These are phyloP conservation scores for Cryptomyrus ogoouensis DNA, from an alignment of 2,113 vertebrate species.

Conservation along the genomic window DNA sequence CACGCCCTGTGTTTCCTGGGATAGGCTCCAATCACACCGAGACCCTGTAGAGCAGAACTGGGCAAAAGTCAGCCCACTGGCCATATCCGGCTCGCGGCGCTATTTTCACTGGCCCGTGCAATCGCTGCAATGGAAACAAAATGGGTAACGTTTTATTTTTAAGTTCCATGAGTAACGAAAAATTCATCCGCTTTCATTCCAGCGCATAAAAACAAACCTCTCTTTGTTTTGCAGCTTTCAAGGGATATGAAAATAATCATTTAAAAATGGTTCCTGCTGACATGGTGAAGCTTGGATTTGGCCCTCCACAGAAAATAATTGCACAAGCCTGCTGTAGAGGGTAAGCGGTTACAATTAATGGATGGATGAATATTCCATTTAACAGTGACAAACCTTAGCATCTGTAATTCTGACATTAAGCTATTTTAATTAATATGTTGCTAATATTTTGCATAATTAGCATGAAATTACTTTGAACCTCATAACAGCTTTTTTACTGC, in stretches of 20 bases:
- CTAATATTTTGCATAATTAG: conserved; percentile 1
- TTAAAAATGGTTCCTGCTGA: not conserved
- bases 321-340: not conserved
- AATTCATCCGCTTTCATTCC: not conserved
- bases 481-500: not conserved
- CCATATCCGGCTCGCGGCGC: not conserved
- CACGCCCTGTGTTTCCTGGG: not conserved
- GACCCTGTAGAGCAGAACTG: not conserved
- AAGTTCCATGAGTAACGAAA: not conserved
- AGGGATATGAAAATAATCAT: not conserved
- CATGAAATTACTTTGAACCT: not conserved
- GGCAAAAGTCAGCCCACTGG: not conserved
- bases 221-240: not conserved
- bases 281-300: not conserved
- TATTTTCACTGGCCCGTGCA: not conserved
- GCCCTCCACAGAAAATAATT: not conserved
- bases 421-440: not conserved
- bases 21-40: not conserved
- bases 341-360: not conserved
- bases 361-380: conserved; percentile 2
- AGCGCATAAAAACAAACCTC: not conserved
- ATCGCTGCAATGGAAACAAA: not conserved
- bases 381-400: not conserved
- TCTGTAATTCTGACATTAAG: conserved; percentile 2
- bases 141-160: not conserved